Base-by-base conservation (phyloP, 2,113 vertebrate genomes). In the Etia nguti region DNA sequence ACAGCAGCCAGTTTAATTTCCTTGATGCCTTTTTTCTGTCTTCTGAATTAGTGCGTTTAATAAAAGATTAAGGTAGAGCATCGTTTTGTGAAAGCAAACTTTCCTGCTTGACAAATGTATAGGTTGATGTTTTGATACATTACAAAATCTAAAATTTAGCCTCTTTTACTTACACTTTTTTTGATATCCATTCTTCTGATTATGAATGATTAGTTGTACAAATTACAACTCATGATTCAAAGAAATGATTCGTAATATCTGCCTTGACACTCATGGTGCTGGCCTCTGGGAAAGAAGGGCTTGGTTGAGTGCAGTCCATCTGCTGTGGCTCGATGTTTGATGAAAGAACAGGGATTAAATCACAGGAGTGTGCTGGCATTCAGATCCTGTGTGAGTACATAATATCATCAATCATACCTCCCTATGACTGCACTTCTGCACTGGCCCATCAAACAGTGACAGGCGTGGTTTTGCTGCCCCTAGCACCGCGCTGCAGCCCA, bases 371-470 rank as follows among this genome's bases (percentile, higher is more conserved):
- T 85, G 73, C 92, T 88, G 91, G 91, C 93, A 93, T 94, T 95
- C 91, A 90, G 92, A 92, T 94, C 93, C 87, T 87, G 79, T 43
- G 46, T 82, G 90, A 93, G 93, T 90, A 89, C 94, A 92, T 95
- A 95, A 94, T 93, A 92, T 95, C 95, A 96, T 95, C 95, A 94
- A 95, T 96, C 95, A 95, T 92, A 84, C 68, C 91, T 88, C 55
- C 70, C 62, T 87, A 38, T 82, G 92, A 95, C 92, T 88, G 85
- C 93, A 86, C 86, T 92, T 81, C 91, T 90, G 93, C 83, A 92
- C 90, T 91, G 92, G 91, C 88, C 92, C 92, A 90, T 96, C 95
- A 95, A 87, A 81, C 81, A 6, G 48, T 95, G 94, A 95, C 95
- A 95, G 93, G 89, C 89, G 31, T 80, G 91, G 91, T 89, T 93